These are phyloP conservation scores for Falcaria lacertinaria DNA, from an alignment of 2,888 invertebrate genomes.

Conservation along the genomic window DNA sequence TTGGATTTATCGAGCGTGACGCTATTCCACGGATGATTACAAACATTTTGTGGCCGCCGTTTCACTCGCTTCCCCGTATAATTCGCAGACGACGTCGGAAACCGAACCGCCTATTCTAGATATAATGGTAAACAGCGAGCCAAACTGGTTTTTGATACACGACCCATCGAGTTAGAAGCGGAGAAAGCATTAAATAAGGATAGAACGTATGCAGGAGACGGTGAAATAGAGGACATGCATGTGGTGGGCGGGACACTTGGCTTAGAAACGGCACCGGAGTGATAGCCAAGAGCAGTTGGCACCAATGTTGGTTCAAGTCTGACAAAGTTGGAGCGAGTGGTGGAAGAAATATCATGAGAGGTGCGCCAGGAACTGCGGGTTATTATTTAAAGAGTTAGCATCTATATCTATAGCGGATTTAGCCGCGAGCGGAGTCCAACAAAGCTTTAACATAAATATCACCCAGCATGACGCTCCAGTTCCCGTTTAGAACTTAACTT, in stretches of 20 bases:
- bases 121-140: slow-evolving; percentile 18
- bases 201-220: slow-evolving; percentile 18
- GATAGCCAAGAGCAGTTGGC: slow-evolving; percentile 45
- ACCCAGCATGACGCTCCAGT: not conserved
- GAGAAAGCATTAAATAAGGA: slow-evolving; percentile 22
- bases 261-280: slow-evolving; percentile 31
- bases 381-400: not conserved
- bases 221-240: slow-evolving; percentile 21
- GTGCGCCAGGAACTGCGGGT: not conserved
- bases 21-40: slow-evolving; percentile 34
- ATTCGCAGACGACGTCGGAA: slow-evolving; percentile 21
- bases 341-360: slow-evolving; percentile 7
- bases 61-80: slow-evolving; percentile 25
- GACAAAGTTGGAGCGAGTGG: slow-evolving; percentile 20
- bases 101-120: slow-evolving; percentile 28
- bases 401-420: not conserved
- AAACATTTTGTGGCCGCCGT: slow-evolving; percentile 27
- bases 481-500: not conserved
- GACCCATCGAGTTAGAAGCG: slow-evolving; percentile 24
- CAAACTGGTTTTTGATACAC: slow-evolving; percentile 23
- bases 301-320: slow-evolving; percentile 21
- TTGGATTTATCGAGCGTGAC: slow-evolving; percentile 53
- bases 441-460: not conserved
- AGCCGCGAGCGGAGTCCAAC: not conserved
- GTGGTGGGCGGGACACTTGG: slow-evolving; percentile 36